Percentiles rank a stretch among this genome's conserved stretches.
Conservation (phyloP, 2,797 vertebrate species). For the Carduelis carduelis region DNA sequence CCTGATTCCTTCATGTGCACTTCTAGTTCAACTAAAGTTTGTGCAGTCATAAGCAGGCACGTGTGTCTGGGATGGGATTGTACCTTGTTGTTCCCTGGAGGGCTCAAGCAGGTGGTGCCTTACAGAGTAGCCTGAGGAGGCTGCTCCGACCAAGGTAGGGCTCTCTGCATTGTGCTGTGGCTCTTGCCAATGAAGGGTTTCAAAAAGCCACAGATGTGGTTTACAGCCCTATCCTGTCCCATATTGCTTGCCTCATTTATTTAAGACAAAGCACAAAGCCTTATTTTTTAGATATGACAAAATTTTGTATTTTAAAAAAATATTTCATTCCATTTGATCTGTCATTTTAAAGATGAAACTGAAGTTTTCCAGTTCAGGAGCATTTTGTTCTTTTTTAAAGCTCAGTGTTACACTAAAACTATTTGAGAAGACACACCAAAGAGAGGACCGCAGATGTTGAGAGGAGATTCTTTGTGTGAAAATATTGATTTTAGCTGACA, state of each 20-base stretch:
- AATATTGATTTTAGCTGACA: slow-evolving; percentile 6
- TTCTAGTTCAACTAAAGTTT: neutral
- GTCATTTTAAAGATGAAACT: neutral
- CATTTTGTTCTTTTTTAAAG: neutral
- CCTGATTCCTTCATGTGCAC: rapidly evolving
- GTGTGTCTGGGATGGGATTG: neutral
- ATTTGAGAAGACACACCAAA: neutral
- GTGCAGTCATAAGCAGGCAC: neutral
- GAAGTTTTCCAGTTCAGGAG: neutral
- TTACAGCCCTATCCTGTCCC: neutral
- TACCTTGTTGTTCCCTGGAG: neutral
- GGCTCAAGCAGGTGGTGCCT: neutral
- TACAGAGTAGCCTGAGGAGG: neutral
- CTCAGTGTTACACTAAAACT: neutral
- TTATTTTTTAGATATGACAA: neutral
- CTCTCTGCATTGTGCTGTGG: neutral
- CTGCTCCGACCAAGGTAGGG: neutral
- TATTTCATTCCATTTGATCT: neutral
- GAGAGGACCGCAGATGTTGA: neutral
- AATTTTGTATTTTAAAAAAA: neutral
- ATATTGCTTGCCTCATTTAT: neutral
- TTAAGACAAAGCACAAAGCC: neutral
- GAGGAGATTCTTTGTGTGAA: neutral
- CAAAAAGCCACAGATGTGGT: neutral
- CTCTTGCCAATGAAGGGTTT: neutral